A percentile compares a stretch with the other conserved stretches of the same genome.
Evolutionary conservation across 2,113 vertebrate genomes (phyloP).

Genomic region (Callospermophilus lateralis): DNA sequence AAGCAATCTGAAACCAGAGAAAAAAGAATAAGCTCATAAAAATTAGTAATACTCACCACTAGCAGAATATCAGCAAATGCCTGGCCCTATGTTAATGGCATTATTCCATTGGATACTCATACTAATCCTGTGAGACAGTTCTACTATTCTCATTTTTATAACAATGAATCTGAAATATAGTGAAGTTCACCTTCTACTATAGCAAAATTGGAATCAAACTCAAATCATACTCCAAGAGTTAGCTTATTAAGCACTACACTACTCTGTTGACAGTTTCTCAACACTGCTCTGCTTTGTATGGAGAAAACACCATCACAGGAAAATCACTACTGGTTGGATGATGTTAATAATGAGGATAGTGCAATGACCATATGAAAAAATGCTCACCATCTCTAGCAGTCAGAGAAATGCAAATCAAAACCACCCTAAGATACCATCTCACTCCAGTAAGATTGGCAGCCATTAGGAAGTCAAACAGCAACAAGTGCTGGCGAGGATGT

Average conservation of each 20-base stretch:
- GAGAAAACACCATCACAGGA: neutral
- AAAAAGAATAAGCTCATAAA: neutral
- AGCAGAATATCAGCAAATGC: neutral
- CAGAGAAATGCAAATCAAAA: no score
- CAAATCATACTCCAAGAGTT: neutral
- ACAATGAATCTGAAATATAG: neutral
- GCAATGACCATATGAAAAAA: neutral
- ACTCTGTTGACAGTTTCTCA: neutral
- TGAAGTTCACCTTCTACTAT: neutral
- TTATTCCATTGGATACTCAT: neutral
- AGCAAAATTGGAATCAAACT: constrained; percentile 31
- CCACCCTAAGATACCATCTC: no score
- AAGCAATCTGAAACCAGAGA: neutral
- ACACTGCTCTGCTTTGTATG: neutral
- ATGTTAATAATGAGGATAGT: neutral
- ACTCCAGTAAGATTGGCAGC: no score
- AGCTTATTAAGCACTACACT: neutral
- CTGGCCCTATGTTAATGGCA: neutral
- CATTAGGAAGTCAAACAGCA: no score
- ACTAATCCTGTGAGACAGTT: neutral
- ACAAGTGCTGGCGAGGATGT: no score
- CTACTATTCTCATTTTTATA: constrained; percentile 18
- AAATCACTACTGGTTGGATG: neutral
- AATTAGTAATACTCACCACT: neutral
- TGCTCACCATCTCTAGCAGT: no score